phyloP scores from a whole-genome alignment of 2,888 invertebrate genomes.

The Caprella mutica region DNA sequence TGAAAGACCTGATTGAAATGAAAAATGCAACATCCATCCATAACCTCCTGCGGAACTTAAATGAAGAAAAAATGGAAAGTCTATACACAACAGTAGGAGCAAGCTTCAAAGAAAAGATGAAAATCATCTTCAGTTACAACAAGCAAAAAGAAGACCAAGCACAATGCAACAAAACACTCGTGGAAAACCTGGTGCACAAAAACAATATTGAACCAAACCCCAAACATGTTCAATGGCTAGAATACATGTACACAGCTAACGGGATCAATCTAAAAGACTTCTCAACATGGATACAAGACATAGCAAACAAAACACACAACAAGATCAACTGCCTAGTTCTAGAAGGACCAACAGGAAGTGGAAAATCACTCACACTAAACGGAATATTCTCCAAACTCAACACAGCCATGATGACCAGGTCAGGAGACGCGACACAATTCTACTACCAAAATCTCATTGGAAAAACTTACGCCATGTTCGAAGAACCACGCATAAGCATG shows the following conservation, averaged over 20 bases:
- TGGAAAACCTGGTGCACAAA: neutral
- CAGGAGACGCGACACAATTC: neutral
- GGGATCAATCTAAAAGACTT: neutral
- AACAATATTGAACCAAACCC: neutral
- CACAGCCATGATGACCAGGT: neutral
- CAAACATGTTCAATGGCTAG: neutral
- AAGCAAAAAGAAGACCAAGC: neutral
- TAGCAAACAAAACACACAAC: neutral
- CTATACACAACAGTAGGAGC: neutral
- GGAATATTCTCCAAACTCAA: neutral
- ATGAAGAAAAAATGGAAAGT: neutral
- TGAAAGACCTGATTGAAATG: neutral
- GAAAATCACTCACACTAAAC: neutral
- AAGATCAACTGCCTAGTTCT: slow-evolving; percentile 5
- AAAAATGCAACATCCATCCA: neutral
- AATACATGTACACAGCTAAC: neutral
- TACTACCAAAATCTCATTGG: neutral
- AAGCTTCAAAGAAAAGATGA: neutral
- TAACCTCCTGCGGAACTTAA: neutral
- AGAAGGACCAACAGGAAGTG: neutral
- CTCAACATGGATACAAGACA: neutral
- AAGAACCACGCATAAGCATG: neutral
- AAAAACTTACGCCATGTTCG: neutral
- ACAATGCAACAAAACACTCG: neutral
- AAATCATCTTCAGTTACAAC: neutral